These are phyloP conservation scores for Andrena fulva DNA, from an alignment of 2,888 invertebrate species.

Conservation along the genomic window DNA sequence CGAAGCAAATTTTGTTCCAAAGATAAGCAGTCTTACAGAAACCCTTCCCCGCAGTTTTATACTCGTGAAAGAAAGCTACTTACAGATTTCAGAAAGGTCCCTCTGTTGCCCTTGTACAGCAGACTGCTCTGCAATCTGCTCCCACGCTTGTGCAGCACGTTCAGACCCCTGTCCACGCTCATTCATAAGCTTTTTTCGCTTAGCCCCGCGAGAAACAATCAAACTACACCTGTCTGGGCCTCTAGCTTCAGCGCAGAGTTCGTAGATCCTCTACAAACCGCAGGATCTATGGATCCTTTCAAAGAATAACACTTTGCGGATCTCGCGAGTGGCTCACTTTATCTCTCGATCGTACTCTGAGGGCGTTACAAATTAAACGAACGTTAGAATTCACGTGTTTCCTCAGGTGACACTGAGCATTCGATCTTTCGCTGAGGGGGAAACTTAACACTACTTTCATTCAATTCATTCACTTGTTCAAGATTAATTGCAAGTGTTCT, in stretches of 20 bases:
- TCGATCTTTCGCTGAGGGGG: slow-evolving; percentile 18
- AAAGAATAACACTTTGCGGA: not conserved
- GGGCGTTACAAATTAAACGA: not conserved
- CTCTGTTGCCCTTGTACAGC: slow-evolving; percentile 65
- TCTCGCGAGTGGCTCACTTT: not conserved
- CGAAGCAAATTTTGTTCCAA: not conserved
- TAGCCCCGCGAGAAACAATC: not conserved
- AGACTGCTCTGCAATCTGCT: slow-evolving; percentile 41
- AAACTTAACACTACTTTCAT: not conserved
- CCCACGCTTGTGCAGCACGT: slow-evolving; percentile 74
- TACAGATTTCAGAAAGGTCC: slow-evolving; percentile 74
- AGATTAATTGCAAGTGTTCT: not conserved
- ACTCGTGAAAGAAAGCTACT: slow-evolving; percentile 44
- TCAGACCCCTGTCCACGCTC: slow-evolving; percentile 74
- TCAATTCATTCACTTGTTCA: not conserved
- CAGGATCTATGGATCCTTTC: too few relatives aligned
- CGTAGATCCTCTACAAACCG: slow-evolving; percentile 6
- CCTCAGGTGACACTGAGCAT: not conserved
- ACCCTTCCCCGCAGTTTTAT: too few relatives aligned
- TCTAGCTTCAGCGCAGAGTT: not conserved
- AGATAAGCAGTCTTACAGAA: not conserved
- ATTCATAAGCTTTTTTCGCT: slow-evolving; percentile 67
- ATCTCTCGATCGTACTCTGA: not conserved
- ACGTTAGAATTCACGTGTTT: not conserved
- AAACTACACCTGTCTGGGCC: not conserved